Conservation (phyloP, 2,888 invertebrate genomes). For the Tryphoninae sp. region DNA sequence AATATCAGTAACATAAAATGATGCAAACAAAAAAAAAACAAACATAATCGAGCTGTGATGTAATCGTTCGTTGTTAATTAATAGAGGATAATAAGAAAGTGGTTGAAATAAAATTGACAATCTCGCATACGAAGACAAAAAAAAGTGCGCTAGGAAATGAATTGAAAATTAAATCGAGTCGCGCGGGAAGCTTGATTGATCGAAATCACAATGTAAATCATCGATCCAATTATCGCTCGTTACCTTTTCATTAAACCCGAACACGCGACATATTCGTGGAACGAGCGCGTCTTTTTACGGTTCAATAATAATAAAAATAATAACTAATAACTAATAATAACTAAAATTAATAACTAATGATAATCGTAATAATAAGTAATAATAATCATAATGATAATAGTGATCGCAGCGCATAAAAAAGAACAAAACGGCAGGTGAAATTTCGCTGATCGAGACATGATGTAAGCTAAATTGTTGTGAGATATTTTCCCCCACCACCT, state of each 20-base stretch:
- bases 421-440: constrained; percentile 21
- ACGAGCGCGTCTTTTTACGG: constrained; percentile 35
- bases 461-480: constrained; percentile 69
- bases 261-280: constrained; percentile 19
- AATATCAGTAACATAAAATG: constrained; percentile 38
- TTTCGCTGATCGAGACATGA: constrained; percentile 47
- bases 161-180: constrained; percentile 13
- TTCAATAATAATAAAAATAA: neutral
- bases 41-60: constrained; percentile 79
- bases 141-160: constrained; percentile 4
- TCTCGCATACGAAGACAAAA: constrained; percentile 20
- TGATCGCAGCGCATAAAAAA: neutral
- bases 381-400: neutral
- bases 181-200: constrained; percentile 26
- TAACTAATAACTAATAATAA: constrained; percentile 5
- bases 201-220: constrained; percentile 38
- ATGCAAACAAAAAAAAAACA: constrained; percentile 63
- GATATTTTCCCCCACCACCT: constrained; percentile 64
- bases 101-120: constrained; percentile 16
- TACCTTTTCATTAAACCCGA: constrained; percentile 8
- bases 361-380: neutral
- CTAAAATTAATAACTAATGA: constrained; percentile 11
- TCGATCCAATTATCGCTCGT: constrained; percentile 33
- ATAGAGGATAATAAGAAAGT: constrained; percentile 32
- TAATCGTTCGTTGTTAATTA: constrained; percentile 61